These are phyloP conservation scores for Eurytoma adleriae DNA, from an alignment of 2,888 invertebrate genomes.

Conservation along the genomic window DNA sequence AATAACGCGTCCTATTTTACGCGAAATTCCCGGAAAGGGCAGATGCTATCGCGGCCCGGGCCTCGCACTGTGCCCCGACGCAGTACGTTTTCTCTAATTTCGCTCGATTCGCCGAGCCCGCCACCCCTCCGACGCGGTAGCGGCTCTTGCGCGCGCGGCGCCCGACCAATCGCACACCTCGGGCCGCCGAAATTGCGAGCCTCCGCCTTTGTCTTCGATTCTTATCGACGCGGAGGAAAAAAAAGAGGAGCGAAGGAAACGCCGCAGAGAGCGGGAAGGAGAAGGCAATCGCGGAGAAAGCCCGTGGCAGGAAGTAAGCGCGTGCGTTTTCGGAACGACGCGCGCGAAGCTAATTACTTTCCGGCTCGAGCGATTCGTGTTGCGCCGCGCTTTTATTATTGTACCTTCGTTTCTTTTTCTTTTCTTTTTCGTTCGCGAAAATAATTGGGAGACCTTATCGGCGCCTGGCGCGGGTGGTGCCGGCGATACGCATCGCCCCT, in stretches of 20 bases:
- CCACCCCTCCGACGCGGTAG: not conserved
- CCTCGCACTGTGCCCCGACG: conserved; percentile 57
- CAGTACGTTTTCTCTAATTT: conserved; percentile 67
- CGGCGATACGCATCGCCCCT: not conserved
- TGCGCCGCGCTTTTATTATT: not conserved
- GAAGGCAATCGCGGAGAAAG: no score
- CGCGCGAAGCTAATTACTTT: conserved; percentile 29
- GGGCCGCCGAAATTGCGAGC: conserved; percentile 56
- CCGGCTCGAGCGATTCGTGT: conserved; percentile 5
- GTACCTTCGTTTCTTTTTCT: not conserved
- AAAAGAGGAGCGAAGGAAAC: conserved; percentile 1
- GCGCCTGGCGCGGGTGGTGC: no score
- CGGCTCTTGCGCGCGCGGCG: conserved; percentile 65
- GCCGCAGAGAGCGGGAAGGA: not conserved
- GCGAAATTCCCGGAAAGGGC: conserved; percentile 69
- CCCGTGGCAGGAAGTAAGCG: no score
- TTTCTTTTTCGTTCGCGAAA: not conserved
- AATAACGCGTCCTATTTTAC: conserved; percentile 62
- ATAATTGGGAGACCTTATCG: no score
- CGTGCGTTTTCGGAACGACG: not conserved
- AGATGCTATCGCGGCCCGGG: conserved; percentile 67
- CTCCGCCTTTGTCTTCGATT: conserved; percentile 42
- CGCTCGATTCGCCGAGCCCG: conserved; percentile 65
- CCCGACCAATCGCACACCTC: conserved; percentile 70
- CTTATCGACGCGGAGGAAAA: conserved; percentile 42